Evolutionary conservation across 2,888 invertebrate species (phyloP), one percentile per base, ranked within the genome.

Genomic region (Clitarchus hookeri): DNA sequence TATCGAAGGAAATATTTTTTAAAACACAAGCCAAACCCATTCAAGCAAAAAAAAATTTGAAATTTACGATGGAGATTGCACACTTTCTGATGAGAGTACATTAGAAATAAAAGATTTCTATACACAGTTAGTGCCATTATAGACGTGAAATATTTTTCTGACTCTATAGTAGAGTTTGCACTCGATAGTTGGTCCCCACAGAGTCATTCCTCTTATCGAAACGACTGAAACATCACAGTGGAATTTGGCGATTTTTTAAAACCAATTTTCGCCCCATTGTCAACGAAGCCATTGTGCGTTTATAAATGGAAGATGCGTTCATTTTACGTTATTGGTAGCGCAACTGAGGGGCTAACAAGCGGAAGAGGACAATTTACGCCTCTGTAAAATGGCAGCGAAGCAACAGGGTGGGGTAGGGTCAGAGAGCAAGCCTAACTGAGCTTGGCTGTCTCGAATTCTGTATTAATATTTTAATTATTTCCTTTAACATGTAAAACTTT

Each of bases 191-290:
- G 23, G 65, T 65, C n/a, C n/a, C 53, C 0, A 16, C 48, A 48
- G 12, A 11, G 65, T 65, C 23, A 19, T 65, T 65, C n/a, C n/a
- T 12, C 13, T 53, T 8, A 2, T 16, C 12, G 53, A 16, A 53
- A 53, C 53, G 19, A 53, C 53, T 19, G 13, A 53, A 65, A 65
- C 12, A 65, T 8, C 19, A 65, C 65, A 23, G n/a, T 23, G 65
- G 16, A 0, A 65, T 65, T 65, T 65, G 19, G 65, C 19, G 65
- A 23, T 9, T 65, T 65, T 65, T 65, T 65, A 65, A 65, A 65
- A 65, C 65, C 65, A 65, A 65, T 65, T 65, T 16, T 65, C n/a
- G 65, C n/a, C 65, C 65, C 65, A 65, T 65, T 65, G 65, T 65
- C 65, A 19, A 65, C 65, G 65, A n/a, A 65, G 65, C 65, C n/a